These are phyloP conservation scores for Polylopha cassiicola DNA, from an alignment of 2,888 invertebrate genomes.

Conservation along the genomic window DNA sequence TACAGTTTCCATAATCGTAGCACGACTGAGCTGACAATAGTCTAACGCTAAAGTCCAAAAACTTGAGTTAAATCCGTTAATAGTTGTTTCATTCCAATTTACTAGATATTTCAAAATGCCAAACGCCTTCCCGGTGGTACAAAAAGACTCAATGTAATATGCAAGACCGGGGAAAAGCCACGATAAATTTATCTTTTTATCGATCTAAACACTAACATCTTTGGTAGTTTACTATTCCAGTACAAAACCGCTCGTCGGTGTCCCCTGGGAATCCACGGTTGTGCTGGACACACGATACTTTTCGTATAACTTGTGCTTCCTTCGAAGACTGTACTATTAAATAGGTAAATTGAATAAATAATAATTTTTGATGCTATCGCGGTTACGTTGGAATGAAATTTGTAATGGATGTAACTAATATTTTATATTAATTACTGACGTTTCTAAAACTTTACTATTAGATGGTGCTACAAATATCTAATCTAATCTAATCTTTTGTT, in stretches of 20 bases:
- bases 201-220: slow-evolving; percentile 20
- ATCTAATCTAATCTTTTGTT: too few relatives aligned
- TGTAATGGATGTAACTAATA: too few relatives aligned
- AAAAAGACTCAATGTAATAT: slow-evolving; percentile 16
- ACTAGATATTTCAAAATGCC: background rate
- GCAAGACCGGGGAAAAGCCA: slow-evolving; percentile 13
- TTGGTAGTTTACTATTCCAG: slow-evolving; percentile 52
- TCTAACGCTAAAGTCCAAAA: too few relatives aligned
- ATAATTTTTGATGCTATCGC: slow-evolving; percentile 8
- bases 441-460: too few relatives aligned
- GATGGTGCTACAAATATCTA: too few relatives aligned
- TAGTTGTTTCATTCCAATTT: too few relatives aligned
- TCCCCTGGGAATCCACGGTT: slow-evolving; percentile 39
- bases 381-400: too few relatives aligned
- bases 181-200: slow-evolving; percentile 21
- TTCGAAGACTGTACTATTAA: slow-evolving; percentile 1
- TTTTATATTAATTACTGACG: too few relatives aligned
- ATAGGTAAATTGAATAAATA: slow-evolving; percentile 20
- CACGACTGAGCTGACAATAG: too few relatives aligned
- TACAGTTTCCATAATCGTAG: too few relatives aligned
- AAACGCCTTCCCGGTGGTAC: slow-evolving; percentile 1
- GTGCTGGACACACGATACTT: slow-evolving; percentile 42
- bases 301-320: too few relatives aligned
- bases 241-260: slow-evolving; percentile 41
- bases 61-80: too few relatives aligned